Conservation (phyloP, 2,113 vertebrate genomes). For the Apeltes quadracus region DNA sequence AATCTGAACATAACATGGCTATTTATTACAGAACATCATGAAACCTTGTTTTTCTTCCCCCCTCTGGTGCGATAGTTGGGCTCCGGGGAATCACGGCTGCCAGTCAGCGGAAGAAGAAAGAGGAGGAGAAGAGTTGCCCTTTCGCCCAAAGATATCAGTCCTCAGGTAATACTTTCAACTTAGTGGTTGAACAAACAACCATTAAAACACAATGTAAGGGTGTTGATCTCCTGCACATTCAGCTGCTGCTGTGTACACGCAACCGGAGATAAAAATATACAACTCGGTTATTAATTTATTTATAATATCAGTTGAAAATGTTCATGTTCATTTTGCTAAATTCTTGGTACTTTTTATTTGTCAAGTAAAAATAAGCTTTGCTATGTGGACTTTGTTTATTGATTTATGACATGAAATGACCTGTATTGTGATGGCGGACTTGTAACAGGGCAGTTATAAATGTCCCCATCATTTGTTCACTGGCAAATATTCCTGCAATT, state of each 20-base stretch:
- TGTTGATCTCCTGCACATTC: background rate
- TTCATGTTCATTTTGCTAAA: too few relatives aligned
- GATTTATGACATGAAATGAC: too few relatives aligned
- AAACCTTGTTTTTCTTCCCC: conserved; percentile 4
- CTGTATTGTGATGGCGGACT: too few relatives aligned
- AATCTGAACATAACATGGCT: background rate
- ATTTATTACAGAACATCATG: background rate
- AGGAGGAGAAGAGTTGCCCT: conserved; percentile 63
- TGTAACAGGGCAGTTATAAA: background rate
- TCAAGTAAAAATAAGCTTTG: too few relatives aligned
- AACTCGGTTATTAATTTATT: too few relatives aligned
- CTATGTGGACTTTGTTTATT: too few relatives aligned
- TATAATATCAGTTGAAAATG: too few relatives aligned
- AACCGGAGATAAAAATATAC: too few relatives aligned
- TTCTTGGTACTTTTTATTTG: too few relatives aligned
- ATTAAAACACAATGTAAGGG: background rate
- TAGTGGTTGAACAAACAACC: background rate
- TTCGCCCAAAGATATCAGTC: conserved; percentile 46
- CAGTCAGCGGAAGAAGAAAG: conserved; percentile 70
- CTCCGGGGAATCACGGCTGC: conserved; percentile 42
- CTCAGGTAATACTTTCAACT: conserved; percentile 71
- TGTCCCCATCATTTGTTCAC: background rate
- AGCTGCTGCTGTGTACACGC: background rate
- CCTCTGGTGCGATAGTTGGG: conserved; percentile 55
- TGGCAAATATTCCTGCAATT: background rate